Conservation (phyloP, 2,888 invertebrate genomes). For the Petrolisthes manimaculis region DNA sequence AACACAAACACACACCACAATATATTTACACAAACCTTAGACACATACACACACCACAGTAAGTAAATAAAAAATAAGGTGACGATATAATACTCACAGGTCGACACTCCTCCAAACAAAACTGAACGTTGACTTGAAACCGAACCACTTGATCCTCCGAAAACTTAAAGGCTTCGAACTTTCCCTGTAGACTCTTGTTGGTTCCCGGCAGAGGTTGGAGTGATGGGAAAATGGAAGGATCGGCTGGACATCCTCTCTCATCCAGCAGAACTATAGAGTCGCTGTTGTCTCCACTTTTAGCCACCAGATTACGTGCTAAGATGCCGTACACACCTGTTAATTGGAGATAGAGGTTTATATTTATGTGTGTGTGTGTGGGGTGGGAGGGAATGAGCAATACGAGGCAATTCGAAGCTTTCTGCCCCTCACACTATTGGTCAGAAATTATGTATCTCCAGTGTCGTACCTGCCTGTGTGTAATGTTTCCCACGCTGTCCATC, state of each 20-base stretch:
- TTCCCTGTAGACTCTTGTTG: constrained; percentile 68
- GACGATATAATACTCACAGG: constrained; percentile 72
- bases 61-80: neutral
- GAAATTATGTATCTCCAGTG: neutral
- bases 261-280: constrained; percentile 79
- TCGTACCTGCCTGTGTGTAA: neutral
- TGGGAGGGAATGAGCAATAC: too few species aligned
- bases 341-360: too few species aligned
- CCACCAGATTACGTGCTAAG: constrained; percentile 83
- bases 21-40: neutral
- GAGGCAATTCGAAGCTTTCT: too few species aligned
- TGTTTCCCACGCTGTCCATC: neutral
- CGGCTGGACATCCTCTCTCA: constrained; percentile 84
- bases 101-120: constrained; percentile 80
- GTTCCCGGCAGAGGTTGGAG: constrained; percentile 62
- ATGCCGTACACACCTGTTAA: constrained; percentile 71
- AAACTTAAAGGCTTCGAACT: constrained; percentile 89
- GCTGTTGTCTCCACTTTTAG: constrained; percentile 81
- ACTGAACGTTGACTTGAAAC: constrained; percentile 85
- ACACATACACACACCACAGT: neutral
- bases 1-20: neutral
- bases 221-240: constrained; percentile 71
- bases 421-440: neutral
- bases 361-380: too few species aligned
- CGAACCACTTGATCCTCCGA: constrained; percentile 85